Conservation (phyloP, 2,888 invertebrate species). For the Platerodrilus igneus region DNA sequence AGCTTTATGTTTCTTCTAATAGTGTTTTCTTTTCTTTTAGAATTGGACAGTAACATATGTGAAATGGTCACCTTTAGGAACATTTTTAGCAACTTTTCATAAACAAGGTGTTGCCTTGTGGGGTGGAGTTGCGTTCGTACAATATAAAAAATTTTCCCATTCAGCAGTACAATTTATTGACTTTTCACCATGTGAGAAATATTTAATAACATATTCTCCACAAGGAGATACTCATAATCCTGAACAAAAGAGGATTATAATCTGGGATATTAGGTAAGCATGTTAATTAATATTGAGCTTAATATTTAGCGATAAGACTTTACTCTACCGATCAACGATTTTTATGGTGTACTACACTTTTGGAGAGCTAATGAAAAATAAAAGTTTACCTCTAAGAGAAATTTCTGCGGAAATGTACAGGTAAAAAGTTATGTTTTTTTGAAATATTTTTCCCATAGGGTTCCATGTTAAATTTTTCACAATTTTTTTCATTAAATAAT, state of each 20-base stretch:
- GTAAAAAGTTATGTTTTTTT: too few relatives aligned
- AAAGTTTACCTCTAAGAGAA: too few relatives aligned
- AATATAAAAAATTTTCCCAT: slow-evolving; percentile 88
- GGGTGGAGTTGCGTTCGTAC: slow-evolving; percentile 91
- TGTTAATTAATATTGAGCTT: slow-evolving; percentile 4
- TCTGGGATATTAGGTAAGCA: slow-evolving; percentile 87
- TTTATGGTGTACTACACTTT: too few relatives aligned
- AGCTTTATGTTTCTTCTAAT: slow-evolving; percentile 8
- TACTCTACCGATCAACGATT: too few relatives aligned
- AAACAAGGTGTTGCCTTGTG: slow-evolving; percentile 92
- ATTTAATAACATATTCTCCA: slow-evolving; percentile 91
- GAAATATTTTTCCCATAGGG: too few relatives aligned
- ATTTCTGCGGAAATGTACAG: too few relatives aligned
- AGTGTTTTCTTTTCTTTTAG: slow-evolving; percentile 48
- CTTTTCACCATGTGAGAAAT: slow-evolving; percentile 97
- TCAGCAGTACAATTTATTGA: slow-evolving; percentile 90
- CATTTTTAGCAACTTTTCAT: slow-evolving; percentile 95
- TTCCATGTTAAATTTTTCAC: too few relatives aligned
- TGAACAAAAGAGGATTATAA: slow-evolving; percentile 78
- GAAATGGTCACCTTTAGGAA: slow-evolving; percentile 96
- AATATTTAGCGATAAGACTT: too few relatives aligned
- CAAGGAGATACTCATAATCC: slow-evolving; percentile 60
- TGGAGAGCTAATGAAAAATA: too few relatives aligned
- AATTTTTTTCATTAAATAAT: too few relatives aligned
- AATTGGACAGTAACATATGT: slow-evolving; percentile 96